phyloP scores from a whole-genome alignment of 2,113 vertebrate species.

The Carassius carassius region DNA sequence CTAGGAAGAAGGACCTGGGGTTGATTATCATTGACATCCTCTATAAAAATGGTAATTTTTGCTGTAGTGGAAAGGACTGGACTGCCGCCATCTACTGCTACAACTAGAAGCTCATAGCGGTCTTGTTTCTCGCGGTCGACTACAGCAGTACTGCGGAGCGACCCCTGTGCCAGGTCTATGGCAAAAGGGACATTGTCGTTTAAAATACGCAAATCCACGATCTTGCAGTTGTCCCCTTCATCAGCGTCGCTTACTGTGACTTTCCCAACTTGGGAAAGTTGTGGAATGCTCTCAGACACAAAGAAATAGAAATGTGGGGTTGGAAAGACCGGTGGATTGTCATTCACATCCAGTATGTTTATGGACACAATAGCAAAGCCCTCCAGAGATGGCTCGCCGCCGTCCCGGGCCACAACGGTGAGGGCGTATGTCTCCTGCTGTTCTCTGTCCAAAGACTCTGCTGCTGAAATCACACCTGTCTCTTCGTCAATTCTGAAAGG shows the following conservation, averaged over 20 bases:
- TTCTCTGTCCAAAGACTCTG: constrained; percentile 72
- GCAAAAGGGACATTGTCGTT: constrained; percentile 67
- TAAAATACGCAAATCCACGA: constrained; percentile 65
- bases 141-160: constrained; percentile 64
- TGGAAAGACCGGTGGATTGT: constrained; percentile 62
- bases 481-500: constrained; percentile 67
- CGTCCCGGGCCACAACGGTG: constrained; percentile 70
- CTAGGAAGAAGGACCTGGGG: constrained; percentile 75
- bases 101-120: constrained; percentile 69
- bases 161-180: constrained; percentile 66
- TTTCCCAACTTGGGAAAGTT: constrained; percentile 65
- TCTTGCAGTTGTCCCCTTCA: constrained; percentile 69
- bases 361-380: constrained; percentile 61
- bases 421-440: constrained; percentile 64
- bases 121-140: constrained; percentile 73
- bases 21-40: constrained; percentile 79
- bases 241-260: constrained; percentile 71
- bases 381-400: constrained; percentile 69
- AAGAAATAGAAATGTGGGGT: constrained; percentile 75
- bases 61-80: constrained; percentile 67
- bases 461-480: constrained; percentile 68
- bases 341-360: constrained; percentile 63
- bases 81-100: constrained; percentile 68
- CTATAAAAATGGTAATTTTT: constrained; percentile 73
- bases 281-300: constrained; percentile 68